Percentiles rank a stretch among this genome's conserved stretches.
Conservation (phyloP, 2,113 vertebrate species). For the Leucopsar rothschildi region DNA sequence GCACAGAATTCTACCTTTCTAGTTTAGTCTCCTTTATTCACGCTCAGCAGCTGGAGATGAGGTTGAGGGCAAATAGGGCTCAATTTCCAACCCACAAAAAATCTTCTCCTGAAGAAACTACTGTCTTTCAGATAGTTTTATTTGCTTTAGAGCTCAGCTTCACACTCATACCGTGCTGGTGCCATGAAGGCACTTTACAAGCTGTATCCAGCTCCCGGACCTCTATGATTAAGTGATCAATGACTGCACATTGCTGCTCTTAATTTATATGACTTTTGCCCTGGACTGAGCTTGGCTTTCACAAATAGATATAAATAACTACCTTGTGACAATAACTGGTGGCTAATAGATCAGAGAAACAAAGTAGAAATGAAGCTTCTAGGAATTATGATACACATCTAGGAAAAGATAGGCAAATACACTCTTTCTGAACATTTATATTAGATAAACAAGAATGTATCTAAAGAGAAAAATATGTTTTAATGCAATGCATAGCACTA, state of each 20-base stretch:
- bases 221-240: background rate
- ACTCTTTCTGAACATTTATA: background rate
- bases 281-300: background rate
- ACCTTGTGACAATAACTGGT: background rate
- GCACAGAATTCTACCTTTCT: background rate
- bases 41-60: background rate
- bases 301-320: background rate
- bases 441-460: background rate
- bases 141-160: background rate
- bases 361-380: background rate
- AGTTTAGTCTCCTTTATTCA: background rate
- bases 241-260: background rate
- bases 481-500: background rate
- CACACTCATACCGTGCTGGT: background rate
- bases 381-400: background rate
- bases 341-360: background rate
- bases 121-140: background rate
- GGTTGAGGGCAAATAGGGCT: background rate
- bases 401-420: background rate
- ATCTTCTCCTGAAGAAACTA: background rate
- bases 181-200: background rate
- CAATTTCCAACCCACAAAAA: background rate
- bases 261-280: background rate
- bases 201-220: background rate
- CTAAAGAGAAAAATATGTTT: background rate